A percentile compares a stretch with the other conserved stretches of the same genome.
Evolutionary conservation across 2,113 vertebrate genomes (phyloP).

Genomic region (Mormoops blainvillei): DNA sequence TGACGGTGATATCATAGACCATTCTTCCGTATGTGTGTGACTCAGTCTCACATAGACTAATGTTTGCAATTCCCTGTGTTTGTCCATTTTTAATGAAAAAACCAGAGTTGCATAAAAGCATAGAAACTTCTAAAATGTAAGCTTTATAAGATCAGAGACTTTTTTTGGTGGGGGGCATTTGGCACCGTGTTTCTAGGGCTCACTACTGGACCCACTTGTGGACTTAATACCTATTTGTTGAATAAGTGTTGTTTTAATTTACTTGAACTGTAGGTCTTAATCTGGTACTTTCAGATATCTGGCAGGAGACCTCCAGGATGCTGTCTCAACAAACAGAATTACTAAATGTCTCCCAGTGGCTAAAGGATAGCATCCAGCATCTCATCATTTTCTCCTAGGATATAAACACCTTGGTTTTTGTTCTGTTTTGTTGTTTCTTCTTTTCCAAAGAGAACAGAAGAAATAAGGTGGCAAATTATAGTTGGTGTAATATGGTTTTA

Average conservation of each 20-base stretch:
- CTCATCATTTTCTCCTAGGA: not conserved
- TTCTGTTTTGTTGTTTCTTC: not conserved
- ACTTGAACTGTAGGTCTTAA: not conserved
- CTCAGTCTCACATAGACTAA: not conserved
- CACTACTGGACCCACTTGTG: not conserved
- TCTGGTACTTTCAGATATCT: not conserved
- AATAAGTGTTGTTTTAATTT: not conserved
- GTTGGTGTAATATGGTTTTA: not conserved
- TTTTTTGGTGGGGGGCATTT: not conserved
- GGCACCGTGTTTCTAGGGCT: not conserved
- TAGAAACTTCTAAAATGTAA: not conserved
- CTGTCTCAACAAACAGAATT: not conserved
- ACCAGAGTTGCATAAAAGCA: not conserved
- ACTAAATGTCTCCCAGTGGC: not conserved
- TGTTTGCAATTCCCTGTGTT: not conserved
- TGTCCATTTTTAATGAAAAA: not conserved
- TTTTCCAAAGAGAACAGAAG: not conserved
- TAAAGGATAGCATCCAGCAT: not conserved
- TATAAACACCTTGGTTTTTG: not conserved
- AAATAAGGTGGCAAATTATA: not conserved
- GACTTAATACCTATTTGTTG: not conserved
- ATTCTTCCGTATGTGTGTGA: not conserved
- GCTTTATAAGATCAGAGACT: not conserved
- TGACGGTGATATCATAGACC: not conserved
- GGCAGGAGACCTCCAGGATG: not conserved